Evolutionary conservation across 1,140 invertebrate genomes (phyloP), one percentile per base, ranked within the genome.

Genomic region (Dreissena rostriformis): DNA sequence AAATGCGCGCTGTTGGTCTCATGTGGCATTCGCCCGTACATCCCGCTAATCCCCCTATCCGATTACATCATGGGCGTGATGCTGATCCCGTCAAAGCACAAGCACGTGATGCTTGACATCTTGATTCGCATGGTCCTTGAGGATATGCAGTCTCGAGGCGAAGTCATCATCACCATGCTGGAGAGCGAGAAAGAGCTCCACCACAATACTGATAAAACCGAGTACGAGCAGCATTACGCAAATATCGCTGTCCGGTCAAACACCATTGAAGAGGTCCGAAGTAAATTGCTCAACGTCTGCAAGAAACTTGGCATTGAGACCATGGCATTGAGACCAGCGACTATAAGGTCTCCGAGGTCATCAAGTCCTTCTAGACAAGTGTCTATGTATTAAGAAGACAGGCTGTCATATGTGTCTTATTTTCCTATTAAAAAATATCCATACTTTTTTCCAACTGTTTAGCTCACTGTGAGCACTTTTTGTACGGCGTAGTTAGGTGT

Each of bases 21-120:
- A 2, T 67, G 82, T 61, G 89, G 87, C 17, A 61, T 90, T 26
- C 76, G 84, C 14, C 89, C 89, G 11, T 66, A 86, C 12, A 51
- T 84, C 14, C 67, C 81, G 0, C 86, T 80, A 61, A 55, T 8
- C 12, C 70, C 39, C 0, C 17, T 52, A 0, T 70, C 67, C 0
- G 55, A 52, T 0, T 73, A 84, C 51, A 65, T 89, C 0, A 86
- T 88, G 88, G 89, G 89, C 6, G 77, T 88, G 0, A 88, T 90
- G 89, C 86, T 87, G 11, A 75, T 87, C 5, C 79, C 88, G 0
- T 90, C 89, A 14, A 68, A 49, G 14, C 87, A 88, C 66, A 39
- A 39, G 7, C 57, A 86, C 26, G 39, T 85, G 7, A 66, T 89
- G 0, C 39, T 53, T 1, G 82, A 86, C 15, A 49, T 57, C 29